A percentile compares a stretch with the other conserved stretches of the same genome.
These are phyloP conservation scores for Hydrolagus affinis DNA, from an alignment of 2,113 vertebrate species.

Conservation along the genomic window DNA sequence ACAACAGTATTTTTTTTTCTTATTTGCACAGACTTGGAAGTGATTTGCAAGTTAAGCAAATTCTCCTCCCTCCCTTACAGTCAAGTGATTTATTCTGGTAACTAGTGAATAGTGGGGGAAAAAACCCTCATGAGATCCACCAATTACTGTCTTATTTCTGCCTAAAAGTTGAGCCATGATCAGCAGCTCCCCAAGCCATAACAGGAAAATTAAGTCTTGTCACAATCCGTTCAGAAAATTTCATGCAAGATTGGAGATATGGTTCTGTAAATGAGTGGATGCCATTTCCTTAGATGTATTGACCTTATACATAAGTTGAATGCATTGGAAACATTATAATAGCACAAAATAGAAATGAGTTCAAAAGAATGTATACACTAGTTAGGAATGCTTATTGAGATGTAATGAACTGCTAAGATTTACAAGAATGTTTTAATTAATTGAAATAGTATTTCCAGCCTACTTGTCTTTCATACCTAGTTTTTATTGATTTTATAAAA, in stretches of 20 bases:
- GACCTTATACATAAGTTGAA: background rate
- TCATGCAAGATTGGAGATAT: background rate
- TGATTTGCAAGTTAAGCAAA: background rate
- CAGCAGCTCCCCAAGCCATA: background rate
- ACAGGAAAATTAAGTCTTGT: background rate
- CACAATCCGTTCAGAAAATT: background rate
- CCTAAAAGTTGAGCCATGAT: background rate
- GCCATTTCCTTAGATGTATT: background rate
- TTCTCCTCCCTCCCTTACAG: background rate
- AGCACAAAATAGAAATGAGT: constrained; percentile 10
- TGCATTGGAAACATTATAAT: constrained; percentile 3
- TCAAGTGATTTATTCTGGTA: background rate
- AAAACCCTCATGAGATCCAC: background rate
- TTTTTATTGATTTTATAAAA: constrained; percentile 27
- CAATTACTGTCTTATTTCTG: background rate
- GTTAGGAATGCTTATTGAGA: background rate
- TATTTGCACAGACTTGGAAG: background rate
- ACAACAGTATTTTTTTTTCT: background rate
- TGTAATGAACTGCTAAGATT: background rate
- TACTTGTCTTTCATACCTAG: constrained; percentile 20
- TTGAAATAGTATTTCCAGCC: constrained; percentile 1
- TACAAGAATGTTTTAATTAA: background rate
- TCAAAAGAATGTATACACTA: constrained; percentile 1
- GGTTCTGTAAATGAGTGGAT: background rate
- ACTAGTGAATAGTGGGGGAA: background rate